These are phyloP conservation scores for Papilio aristodemus DNA, from an alignment of 1,140 invertebrate species.

Conservation along the genomic window DNA sequence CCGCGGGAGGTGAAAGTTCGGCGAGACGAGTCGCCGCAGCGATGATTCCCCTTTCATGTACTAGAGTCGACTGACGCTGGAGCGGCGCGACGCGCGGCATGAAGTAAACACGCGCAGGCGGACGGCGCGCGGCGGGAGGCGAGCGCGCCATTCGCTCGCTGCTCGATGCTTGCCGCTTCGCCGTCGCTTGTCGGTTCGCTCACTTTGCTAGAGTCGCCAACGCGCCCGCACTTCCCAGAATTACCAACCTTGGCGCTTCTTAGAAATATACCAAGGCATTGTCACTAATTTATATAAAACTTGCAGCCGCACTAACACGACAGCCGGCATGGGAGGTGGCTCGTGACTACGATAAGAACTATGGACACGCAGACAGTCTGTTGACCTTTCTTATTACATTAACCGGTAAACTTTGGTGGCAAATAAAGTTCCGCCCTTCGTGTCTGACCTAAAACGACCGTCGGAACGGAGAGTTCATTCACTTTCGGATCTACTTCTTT, in stretches of 20 bases:
- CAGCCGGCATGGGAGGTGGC: constrained; percentile 43
- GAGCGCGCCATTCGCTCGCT: constrained; percentile 31
- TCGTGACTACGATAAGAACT: constrained; percentile 34
- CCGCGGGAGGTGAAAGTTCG: constrained; percentile 76
- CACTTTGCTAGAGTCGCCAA: constrained; percentile 39
- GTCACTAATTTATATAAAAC: constrained; percentile 76
- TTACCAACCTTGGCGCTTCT: constrained; percentile 72
- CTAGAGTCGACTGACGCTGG: constrained; percentile 59
- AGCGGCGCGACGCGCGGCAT: constrained; percentile 31
- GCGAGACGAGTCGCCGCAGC: constrained; percentile 44
- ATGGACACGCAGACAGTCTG: constrained; percentile 28
- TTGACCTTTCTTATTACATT: constrained; percentile 24
- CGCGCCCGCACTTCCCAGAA: constrained; percentile 70
- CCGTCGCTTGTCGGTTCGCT: constrained; percentile 36
- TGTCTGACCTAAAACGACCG: constrained; percentile 51
- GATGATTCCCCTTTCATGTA: constrained; percentile 56
- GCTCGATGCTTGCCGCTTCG: constrained; percentile 33
- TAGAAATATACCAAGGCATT: constrained; percentile 74
- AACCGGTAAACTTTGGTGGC: constrained; percentile 26
- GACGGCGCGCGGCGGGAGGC: constrained; percentile 32
- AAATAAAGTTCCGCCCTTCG: constrained; percentile 39
- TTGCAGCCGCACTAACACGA: constrained; percentile 48
- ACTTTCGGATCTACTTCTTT: constrained; percentile 60
- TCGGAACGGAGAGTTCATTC: constrained; percentile 58
- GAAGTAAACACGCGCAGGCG: constrained; percentile 34